phyloP scores from a whole-genome alignment of 2,797 vertebrate species.

The Hoplostethus atlanticus region DNA sequence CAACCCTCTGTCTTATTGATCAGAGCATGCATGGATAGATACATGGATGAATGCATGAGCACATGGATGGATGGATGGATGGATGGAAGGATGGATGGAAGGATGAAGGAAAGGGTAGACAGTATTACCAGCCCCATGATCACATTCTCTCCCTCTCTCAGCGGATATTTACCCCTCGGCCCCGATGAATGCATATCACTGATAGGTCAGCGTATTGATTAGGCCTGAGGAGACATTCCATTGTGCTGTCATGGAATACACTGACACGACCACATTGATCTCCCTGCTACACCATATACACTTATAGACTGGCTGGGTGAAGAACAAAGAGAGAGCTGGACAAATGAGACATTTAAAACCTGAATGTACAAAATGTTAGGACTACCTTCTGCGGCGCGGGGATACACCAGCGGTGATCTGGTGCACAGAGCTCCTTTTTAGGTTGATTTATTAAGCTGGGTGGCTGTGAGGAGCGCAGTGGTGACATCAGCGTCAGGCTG shows the following conservation, averaged over 20 bases:
- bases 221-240: conserved; percentile 41
- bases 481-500: no score
- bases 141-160: neutral
- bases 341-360: no score
- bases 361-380: no score
- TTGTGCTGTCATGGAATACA: neutral
- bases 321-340: neutral
- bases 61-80: neutral
- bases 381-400: no score
- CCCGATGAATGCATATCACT: conserved; percentile 28
- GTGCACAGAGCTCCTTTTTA: no score
- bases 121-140: neutral
- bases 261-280: neutral
- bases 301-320: neutral
- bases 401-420: no score
- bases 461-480: no score
- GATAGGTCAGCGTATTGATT: conserved; percentile 29
- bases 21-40: neutral
- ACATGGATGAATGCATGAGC: neutral
- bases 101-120: neutral
- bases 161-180: neutral
- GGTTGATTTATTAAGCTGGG: no score
- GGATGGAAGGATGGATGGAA: neutral
- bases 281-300: neutral
- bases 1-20: conserved; percentile 3